Evolutionary conservation across 2,888 invertebrate species (phyloP).

Genomic region (Byasa hedistus): DNA sequence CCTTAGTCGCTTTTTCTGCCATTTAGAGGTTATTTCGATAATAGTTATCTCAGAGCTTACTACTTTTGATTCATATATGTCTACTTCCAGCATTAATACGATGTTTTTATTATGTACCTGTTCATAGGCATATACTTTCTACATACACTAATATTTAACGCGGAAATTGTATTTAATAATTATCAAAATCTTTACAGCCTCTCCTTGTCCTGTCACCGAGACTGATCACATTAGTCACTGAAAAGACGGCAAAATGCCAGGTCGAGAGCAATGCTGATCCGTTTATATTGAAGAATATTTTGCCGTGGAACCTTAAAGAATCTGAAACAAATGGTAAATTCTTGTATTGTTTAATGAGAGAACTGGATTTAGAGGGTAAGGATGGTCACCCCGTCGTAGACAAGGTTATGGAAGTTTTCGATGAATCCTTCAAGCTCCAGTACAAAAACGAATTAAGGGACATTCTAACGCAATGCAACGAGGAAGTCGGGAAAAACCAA

Average conservation of each 20-base stretch:
- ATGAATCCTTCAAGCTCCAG: not conserved
- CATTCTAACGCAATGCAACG: not conserved
- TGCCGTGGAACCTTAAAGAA: conserved; percentile 17
- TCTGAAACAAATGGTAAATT: conserved; percentile 21
- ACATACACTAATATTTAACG: too few species aligned
- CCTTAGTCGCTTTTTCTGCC: too few species aligned
- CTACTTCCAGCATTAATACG: too few species aligned
- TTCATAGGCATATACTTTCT: too few species aligned
- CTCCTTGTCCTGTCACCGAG: not conserved
- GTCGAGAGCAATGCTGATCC: not conserved
- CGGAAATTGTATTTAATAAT: not conserved
- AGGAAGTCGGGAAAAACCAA: not conserved
- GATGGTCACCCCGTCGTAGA: not conserved
- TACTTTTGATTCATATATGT: too few species aligned
- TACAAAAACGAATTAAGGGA: not conserved
- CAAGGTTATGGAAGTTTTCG: not conserved
- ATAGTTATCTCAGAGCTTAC: too few species aligned
- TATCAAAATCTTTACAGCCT: not conserved
- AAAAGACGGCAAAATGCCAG: not conserved
- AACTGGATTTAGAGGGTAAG: conserved; percentile 4
- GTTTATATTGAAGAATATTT: not conserved
- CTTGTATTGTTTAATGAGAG: conserved; percentile 5
- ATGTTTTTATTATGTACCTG: too few species aligned
- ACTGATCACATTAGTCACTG: not conserved
- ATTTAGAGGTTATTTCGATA: too few species aligned